A percentile compares a stretch with the other conserved stretches of the same genome.
Evolutionary conservation across 2,888 invertebrate species (phyloP).

Genomic region (Caenorhabditis drosophilae): DNA sequence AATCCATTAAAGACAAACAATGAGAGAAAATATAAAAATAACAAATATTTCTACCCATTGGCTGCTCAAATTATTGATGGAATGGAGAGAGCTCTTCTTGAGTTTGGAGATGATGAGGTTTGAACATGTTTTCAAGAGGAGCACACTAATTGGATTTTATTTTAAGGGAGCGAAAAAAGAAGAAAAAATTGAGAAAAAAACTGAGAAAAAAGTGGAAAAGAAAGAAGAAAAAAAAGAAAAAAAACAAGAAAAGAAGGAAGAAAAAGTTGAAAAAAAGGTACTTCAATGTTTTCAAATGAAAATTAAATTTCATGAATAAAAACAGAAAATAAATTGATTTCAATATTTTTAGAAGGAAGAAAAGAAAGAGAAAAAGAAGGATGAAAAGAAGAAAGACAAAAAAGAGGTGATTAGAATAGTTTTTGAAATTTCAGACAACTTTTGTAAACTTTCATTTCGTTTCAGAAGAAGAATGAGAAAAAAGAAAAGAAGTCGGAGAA

Average conservation of each 20-base stretch:
- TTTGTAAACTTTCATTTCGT: too few relatives aligned
- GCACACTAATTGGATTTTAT: slow-evolving; percentile 3
- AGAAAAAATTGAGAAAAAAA: slow-evolving; percentile 25
- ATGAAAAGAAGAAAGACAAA: too few relatives aligned
- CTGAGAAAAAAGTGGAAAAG: slow-evolving; percentile 31
- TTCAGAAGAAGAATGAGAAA: too few relatives aligned
- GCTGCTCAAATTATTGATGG: slow-evolving; percentile 56
- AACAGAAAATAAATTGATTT: too few relatives aligned
- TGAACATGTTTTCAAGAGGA: slow-evolving; percentile 11
- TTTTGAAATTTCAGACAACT: too few relatives aligned
- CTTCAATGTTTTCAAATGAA: too few relatives aligned
- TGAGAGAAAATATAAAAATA: slow-evolving; percentile 66
- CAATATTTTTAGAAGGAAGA: too few relatives aligned
- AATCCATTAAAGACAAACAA: slow-evolving; percentile 68
- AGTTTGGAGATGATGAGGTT: slow-evolving; percentile 34
- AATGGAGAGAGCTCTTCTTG: slow-evolving; percentile 50
- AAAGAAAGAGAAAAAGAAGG: too few relatives aligned
- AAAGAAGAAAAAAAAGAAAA: slow-evolving; percentile 29
- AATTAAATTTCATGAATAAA: too few relatives aligned
- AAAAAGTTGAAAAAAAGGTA: slow-evolving; percentile 17
- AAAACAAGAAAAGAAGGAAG: slow-evolving; percentile 25
- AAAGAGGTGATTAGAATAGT: too few relatives aligned
- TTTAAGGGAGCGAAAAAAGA: background rate
- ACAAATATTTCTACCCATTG: slow-evolving; percentile 65
- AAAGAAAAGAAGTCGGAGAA: too few relatives aligned